Conservation (phyloP, 2,113 vertebrate genomes). For the human (Homo sapiens) region GRCh38 chr12:71534501-71535000, state of each 20-base stretch:
- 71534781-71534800: background rate
- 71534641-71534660: background rate
- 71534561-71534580: background rate
- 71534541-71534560: background rate
- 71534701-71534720: background rate
- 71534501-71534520: slow-evolving; percentile 16
- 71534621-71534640: background rate
- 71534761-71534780: background rate
- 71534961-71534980: background rate
- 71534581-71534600: background rate
- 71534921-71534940: background rate
- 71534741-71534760: background rate
- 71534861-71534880: background rate
- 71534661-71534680: background rate
- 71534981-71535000: background rate
- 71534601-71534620: background rate
- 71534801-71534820: background rate
- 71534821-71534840: background rate
- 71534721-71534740: background rate
- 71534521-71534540: background rate
- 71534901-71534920: background rate
- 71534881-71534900: background rate
- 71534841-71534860: slow-evolving; percentile 24
- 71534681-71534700: background rate
- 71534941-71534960: slow-evolving; percentile 6